Evolutionary conservation across 2,888 invertebrate species (phyloP).

Genomic region (Acronicta aceris): DNA sequence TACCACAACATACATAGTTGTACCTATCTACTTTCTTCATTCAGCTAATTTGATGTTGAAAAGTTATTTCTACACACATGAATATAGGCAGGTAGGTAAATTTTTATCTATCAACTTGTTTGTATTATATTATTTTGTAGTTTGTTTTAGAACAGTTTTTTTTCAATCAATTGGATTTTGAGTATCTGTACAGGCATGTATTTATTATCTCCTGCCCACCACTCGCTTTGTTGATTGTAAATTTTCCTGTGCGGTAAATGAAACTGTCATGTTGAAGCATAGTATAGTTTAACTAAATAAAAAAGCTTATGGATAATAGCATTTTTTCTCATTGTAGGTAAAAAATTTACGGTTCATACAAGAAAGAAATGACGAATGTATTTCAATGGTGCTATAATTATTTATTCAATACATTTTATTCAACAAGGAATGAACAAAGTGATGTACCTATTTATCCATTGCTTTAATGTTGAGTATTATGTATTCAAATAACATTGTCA

Average conservation of each 20-base stretch:
- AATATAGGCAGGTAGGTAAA: too few species aligned
- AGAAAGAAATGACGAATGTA: constrained; percentile 72
- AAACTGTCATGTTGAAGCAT: constrained; percentile 10
- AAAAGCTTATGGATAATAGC: constrained; percentile 19
- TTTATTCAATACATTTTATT: constrained; percentile 63
- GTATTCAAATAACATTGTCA: constrained; percentile 9
- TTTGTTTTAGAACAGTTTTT: constrained; percentile 6
- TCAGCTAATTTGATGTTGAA: constrained; percentile 1
- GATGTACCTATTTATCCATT: constrained; percentile 65
- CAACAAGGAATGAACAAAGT: constrained; percentile 67
- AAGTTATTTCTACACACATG: too few species aligned
- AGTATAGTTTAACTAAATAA: constrained; percentile 12
- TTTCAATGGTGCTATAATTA: constrained; percentile 72
- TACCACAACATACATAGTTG: constrained; percentile 14
- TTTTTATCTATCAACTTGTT: too few species aligned
- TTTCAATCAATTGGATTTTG: constrained; percentile 3
- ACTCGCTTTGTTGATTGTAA: constrained; percentile 24
- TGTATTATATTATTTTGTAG: not conserved
- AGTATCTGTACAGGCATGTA: constrained; percentile 12
- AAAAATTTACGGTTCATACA: constrained; percentile 54
- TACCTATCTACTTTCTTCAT: constrained; percentile 11
- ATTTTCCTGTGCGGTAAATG: constrained; percentile 16
- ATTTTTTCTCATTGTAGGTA: constrained; percentile 65
- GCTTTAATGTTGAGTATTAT: constrained; percentile 38
- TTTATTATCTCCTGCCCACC: constrained; percentile 9